Conservation (phyloP, 2,113 vertebrate species). For the Gallinago undulata region DNA sequence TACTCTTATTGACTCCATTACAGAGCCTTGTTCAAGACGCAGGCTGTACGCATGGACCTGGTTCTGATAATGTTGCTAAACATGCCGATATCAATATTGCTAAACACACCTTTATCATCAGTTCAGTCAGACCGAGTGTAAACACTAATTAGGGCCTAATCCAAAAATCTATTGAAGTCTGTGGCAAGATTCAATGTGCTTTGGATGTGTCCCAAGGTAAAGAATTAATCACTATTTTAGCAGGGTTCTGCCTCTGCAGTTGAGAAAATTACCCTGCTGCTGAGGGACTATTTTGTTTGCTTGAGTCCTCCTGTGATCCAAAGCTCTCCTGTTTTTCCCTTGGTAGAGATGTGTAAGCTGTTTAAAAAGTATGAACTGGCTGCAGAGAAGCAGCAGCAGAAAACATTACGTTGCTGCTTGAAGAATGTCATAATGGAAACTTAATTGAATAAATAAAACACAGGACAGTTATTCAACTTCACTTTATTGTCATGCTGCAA, state of each 20-base stretch:
- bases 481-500: neutral
- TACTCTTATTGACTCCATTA: neutral
- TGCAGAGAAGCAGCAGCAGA: neutral
- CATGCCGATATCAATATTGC: neutral
- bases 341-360: neutral
- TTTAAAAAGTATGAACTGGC: neutral
- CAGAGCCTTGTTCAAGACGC: neutral
- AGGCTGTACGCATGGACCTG: fast-evolving
- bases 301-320: neutral
- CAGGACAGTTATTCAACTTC: neutral
- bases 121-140: neutral
- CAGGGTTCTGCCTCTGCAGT: neutral
- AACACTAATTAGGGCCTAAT: constrained; percentile 35
- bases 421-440: neutral
- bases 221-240: neutral
- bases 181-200: neutral
- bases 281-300: neutral
- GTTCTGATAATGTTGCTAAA: neutral
- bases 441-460: neutral
- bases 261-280: neutral
- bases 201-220: neutral
- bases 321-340: neutral
- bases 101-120: neutral
- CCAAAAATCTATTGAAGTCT: neutral
- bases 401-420: neutral